Base-by-base conservation (phyloP, 2,888 invertebrate genomes). In the Heliconius cydno region DNA sequence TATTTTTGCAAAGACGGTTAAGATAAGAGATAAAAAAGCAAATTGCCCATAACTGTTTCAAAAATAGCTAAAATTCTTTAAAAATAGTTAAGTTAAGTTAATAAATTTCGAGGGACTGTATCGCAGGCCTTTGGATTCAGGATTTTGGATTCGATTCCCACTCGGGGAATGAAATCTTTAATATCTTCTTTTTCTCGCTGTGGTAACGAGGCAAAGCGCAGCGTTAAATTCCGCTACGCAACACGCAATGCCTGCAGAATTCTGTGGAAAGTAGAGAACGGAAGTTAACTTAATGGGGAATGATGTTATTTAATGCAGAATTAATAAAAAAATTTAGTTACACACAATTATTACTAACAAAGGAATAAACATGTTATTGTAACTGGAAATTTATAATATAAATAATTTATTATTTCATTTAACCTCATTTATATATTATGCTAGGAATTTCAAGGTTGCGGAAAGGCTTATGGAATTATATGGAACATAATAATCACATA, bases 381-480 rank as follows among this genome's bases (percentile, higher is more conserved):
- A 13, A 41, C 12, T 70, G 70, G 41, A 70, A 70, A 70, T 70
- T 41, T 70, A 15, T 25, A 6, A 25, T 70, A 41, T 70, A 70
- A 70, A 46, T 46, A 70, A 70, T 70, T 25, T n/a, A 41, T 28
- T 41, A 70, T n/a, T 70, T 25, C 38, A 25, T n/a, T 70, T 25
- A 70, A 41, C 15, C 70, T 70, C 70, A 70, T 70, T 25, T 46
- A 70, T 70, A 41, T 7, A 70, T 25, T 7, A 25, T 13, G 25
- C 70, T 70, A 15, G 9, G 70, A 46, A 70, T 46, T 70, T 70
- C 70, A 70, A 70, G 70, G 70, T 41, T 68, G 38, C 38, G 38
- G 2, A 38, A 41, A 68, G 25, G 25, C 0, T 25, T 46, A 70
- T 46, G 70, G 68, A n/a, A 38, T 25, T 41, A 41, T n/a, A 68